Conservation (phyloP, 2,888 invertebrate species). For the Aromia moschata region DNA sequence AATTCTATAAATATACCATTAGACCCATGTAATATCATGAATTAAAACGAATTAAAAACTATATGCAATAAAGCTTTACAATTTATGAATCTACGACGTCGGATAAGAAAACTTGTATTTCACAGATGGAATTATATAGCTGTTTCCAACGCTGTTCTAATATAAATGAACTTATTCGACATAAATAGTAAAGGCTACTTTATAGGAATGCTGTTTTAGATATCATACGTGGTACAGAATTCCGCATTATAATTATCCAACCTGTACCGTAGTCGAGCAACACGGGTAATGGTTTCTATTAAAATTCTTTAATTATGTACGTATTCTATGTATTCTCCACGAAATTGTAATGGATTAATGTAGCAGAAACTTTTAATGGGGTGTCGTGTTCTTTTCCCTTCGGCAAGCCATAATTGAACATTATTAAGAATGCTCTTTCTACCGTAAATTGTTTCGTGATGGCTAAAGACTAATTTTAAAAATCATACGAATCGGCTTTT, state of each 20-base stretch:
- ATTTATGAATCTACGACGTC: too few species aligned
- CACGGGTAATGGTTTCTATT: constrained; percentile 18
- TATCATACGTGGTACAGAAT: constrained; percentile 6
- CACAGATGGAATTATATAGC: too few species aligned
- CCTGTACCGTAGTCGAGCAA: constrained; percentile 3
- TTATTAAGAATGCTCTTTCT: constrained; percentile 10
- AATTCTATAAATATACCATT: too few species aligned
- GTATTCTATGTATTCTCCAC: constrained; percentile 31
- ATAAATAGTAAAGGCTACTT: too few species aligned
- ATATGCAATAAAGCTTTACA: too few species aligned
- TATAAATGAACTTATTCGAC: too few species aligned
- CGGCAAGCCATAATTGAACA: constrained; percentile 3
- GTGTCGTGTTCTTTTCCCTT: constrained; percentile 28
- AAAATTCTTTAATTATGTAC: constrained; percentile 31
- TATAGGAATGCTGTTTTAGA: constrained; percentile 6
- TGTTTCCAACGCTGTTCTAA: too few species aligned
- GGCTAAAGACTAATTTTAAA: constrained; percentile 11
- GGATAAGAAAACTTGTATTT: too few species aligned
- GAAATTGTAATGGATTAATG: constrained; percentile 41
- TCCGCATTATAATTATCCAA: constrained; percentile 15
- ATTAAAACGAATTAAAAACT: too few species aligned
- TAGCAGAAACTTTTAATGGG: constrained; percentile 46
- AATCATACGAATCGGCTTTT: neutral
- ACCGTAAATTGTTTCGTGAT: constrained; percentile 15
- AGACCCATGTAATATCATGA: too few species aligned